Conservation (phyloP, 2,113 vertebrate species). For the Stigmatopora nigra region DNA sequence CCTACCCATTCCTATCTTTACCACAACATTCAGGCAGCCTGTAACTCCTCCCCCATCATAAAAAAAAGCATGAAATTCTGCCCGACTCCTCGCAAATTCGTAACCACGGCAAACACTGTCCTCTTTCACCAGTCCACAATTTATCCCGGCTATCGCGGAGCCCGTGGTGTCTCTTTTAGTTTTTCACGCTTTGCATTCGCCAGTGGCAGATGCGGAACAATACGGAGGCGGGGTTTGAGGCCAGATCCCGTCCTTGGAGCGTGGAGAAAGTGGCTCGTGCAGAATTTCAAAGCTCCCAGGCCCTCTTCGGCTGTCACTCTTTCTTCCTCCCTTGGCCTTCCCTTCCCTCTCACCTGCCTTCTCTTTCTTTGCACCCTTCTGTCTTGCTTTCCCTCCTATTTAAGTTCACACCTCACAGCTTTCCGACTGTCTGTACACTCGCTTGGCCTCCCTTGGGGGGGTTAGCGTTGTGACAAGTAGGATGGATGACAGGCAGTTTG, state of each 20-base stretch:
- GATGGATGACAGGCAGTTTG: constrained; percentile 62
- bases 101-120: constrained; percentile 20
- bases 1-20: constrained; percentile 3
- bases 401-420: constrained; percentile 61
- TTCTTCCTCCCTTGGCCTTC: constrained; percentile 40
- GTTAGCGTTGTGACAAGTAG: constrained; percentile 54
- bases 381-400: constrained; percentile 41
- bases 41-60: background rate
- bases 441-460: constrained; percentile 43
- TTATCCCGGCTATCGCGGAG: background rate
- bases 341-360: constrained; percentile 56
- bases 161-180: constrained; percentile 10
- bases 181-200: constrained; percentile 2
- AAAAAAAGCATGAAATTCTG: constrained; percentile 20
- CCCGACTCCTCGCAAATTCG: constrained; percentile 30
- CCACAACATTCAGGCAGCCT: constrained; percentile 7
- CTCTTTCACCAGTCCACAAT: constrained; percentile 3
- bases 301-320: constrained; percentile 48
- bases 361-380: constrained; percentile 34
- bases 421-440: constrained; percentile 46
- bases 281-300: constrained; percentile 57
- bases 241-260: constrained; percentile 50
- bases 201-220: constrained; percentile 6
- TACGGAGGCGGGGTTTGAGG: constrained; percentile 27
- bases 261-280: constrained; percentile 44